Conservation (phyloP, 1,140 invertebrate genomes). For the Cydia fagiglandana region DNA sequence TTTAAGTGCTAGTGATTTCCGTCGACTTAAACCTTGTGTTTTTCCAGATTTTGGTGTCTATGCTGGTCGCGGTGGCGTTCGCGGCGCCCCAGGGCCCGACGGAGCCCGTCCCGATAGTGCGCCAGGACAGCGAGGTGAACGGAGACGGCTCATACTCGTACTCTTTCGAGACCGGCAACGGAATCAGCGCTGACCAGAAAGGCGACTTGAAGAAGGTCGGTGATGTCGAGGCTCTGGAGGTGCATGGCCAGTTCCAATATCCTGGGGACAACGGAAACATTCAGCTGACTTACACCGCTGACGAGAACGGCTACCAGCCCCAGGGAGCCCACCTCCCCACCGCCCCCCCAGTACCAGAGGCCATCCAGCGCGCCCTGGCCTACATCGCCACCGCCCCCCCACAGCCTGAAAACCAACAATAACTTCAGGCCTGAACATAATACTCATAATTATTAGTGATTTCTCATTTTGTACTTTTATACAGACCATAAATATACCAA, state of each 20-base stretch:
- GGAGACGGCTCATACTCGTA: slow-evolving; percentile 74
- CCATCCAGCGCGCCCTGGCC: slow-evolving; percentile 76
- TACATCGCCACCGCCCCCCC: slow-evolving; percentile 75
- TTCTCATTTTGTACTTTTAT: slow-evolving; percentile 46
- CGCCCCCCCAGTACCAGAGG: slow-evolving; percentile 81
- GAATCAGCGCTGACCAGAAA: slow-evolving; percentile 85
- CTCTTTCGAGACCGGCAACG: slow-evolving; percentile 83
- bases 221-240: slow-evolving; percentile 79
- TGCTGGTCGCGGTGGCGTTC: slow-evolving; percentile 57
- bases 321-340: slow-evolving; percentile 82
- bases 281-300: slow-evolving; percentile 86
- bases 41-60: slow-evolving; percentile 64
- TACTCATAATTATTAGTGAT: slow-evolving; percentile 49
- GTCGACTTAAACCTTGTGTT: slow-evolving; percentile 34
- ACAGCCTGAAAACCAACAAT: slow-evolving; percentile 52
- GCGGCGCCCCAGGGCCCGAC: slow-evolving; percentile 60
- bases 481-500: slow-evolving; percentile 36
- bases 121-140: slow-evolving; percentile 72
- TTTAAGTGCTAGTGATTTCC: slow-evolving; percentile 33
- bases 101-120: slow-evolving; percentile 68
- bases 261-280: slow-evolving; percentile 82
- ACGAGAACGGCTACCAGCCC: slow-evolving; percentile 86
- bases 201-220: slow-evolving; percentile 83
- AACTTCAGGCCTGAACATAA: slow-evolving; percentile 31
- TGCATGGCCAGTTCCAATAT: slow-evolving; percentile 83